Conservation (phyloP, 92 coral and sea anemone species). For the Actinernus sp. region DNA sequence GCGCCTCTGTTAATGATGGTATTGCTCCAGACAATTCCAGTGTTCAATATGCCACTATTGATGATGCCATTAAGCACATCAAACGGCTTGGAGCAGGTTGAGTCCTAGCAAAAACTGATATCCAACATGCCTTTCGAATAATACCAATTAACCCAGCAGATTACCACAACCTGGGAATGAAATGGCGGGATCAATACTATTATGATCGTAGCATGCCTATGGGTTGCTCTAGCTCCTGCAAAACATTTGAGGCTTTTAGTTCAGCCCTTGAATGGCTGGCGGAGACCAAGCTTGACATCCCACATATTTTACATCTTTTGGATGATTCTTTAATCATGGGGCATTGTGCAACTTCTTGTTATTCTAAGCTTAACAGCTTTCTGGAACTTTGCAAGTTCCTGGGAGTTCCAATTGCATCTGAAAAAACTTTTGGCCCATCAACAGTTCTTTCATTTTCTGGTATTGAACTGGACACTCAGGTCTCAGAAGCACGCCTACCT, state of each 20-base stretch:
- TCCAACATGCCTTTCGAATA: constrained; percentile 63
- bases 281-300: constrained; percentile 25
- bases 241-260: constrained; percentile 65
- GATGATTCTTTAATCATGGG: constrained; percentile 58
- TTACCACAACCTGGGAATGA: constrained; percentile 44
- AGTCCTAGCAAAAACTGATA: constrained; percentile 61
- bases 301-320: constrained; percentile 33
- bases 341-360: constrained; percentile 7
- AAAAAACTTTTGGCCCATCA: constrained; percentile 31
- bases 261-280: constrained; percentile 62
- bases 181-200: constrained; percentile 45
- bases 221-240: no score
- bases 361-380: constrained; percentile 12
- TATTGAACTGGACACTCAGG: constrained; percentile 21
- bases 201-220: constrained; percentile 56
- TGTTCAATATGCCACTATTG: no score
- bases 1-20: constrained; percentile 59
- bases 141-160: constrained; percentile 53
- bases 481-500: constrained; percentile 18
- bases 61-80: constrained; percentile 40
- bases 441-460: constrained; percentile 13
- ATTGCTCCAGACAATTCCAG: constrained; percentile 33
- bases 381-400: constrained; percentile 16
- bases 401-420: constrained; percentile 47
- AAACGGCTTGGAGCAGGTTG: constrained; percentile 38